phyloP scores from a whole-genome alignment of 2,888 invertebrate species.

The Sphaerophoria taeniata region DNA sequence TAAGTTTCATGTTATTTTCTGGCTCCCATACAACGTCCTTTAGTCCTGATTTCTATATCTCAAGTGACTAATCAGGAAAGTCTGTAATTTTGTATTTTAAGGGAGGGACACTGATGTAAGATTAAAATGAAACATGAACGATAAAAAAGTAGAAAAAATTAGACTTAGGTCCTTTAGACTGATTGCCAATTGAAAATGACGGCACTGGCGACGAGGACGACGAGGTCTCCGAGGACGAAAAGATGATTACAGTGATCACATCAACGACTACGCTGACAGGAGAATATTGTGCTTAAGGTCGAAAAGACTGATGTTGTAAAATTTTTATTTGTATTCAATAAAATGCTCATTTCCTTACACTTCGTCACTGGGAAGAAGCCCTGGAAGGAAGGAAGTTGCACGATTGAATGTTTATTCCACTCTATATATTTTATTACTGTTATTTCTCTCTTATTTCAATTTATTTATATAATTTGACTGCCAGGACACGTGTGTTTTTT shows the following conservation, averaged over 20 bases:
- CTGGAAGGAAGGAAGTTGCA: conserved; percentile 35
- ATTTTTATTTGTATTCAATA: conserved; percentile 66
- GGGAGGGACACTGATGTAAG: background rate
- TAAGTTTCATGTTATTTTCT: too few species aligned
- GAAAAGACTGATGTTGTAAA: conserved; percentile 28
- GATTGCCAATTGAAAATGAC: conserved; percentile 31
- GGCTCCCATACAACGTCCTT: too few species aligned
- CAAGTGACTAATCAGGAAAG: background rate
- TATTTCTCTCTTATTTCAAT: background rate
- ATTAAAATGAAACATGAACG: conserved; percentile 25
- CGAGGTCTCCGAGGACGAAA: background rate
- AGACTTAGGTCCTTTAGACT: conserved; percentile 21
- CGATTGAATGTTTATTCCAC: conserved; percentile 35
- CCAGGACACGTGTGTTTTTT: conserved; percentile 24
- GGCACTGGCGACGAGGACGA: background rate
- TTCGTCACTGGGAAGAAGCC: background rate
- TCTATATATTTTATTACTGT: conserved; percentile 8
- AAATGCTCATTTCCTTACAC: conserved; percentile 53
- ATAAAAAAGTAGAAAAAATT: conserved; percentile 38
- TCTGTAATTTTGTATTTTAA: background rate
- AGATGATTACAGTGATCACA: conserved; percentile 10
- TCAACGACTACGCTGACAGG: background rate
- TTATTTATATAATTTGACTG: conserved; percentile 4
- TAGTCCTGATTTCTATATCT: too few species aligned
- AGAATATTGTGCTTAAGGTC: background rate